Evolutionary conservation across 2,888 invertebrate genomes (phyloP).

Genomic region (Xestia rhomboidea): DNA sequence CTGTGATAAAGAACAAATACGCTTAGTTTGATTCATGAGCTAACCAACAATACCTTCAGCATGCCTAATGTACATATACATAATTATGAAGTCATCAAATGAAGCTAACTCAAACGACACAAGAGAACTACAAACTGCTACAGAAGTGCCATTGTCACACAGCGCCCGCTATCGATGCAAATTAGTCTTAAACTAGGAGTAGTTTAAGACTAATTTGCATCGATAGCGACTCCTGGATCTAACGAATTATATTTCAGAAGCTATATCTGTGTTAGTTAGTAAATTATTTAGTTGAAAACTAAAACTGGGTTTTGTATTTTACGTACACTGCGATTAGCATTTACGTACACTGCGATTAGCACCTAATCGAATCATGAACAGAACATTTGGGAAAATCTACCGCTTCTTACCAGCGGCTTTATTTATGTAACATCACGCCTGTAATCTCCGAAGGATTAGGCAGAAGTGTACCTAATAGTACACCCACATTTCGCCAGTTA

Average conservation of each 20-base stretch:
- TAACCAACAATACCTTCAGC: background rate
- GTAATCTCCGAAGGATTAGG: background rate
- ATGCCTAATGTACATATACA: conserved; percentile 25
- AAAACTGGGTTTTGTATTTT: conserved; percentile 12
- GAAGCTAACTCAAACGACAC: conserved; percentile 46
- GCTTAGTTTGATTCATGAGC: conserved; percentile 6
- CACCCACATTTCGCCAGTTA: background rate
- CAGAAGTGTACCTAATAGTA: background rate
- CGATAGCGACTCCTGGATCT: conserved; percentile 32
- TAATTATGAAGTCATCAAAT: conserved; percentile 27
- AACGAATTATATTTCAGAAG: conserved; percentile 43
- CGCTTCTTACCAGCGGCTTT: background rate
- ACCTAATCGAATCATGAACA: background rate
- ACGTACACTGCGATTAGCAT: background rate
- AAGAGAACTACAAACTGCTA: conserved; percentile 45
- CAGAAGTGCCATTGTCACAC: conserved; percentile 40
- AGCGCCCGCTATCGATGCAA: conserved; percentile 57
- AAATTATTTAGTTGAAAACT: conserved; percentile 39
- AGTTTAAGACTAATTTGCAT: too few relatives aligned
- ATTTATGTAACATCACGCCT: background rate
- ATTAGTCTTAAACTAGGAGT: conserved; percentile 62
- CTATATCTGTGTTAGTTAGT: conserved; percentile 1
- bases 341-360: background rate
- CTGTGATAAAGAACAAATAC: background rate
- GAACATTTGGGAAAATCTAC: background rate